Conservation (phyloP, 2,888 invertebrate genomes). For the Tetanocera ferruginea region DNA sequence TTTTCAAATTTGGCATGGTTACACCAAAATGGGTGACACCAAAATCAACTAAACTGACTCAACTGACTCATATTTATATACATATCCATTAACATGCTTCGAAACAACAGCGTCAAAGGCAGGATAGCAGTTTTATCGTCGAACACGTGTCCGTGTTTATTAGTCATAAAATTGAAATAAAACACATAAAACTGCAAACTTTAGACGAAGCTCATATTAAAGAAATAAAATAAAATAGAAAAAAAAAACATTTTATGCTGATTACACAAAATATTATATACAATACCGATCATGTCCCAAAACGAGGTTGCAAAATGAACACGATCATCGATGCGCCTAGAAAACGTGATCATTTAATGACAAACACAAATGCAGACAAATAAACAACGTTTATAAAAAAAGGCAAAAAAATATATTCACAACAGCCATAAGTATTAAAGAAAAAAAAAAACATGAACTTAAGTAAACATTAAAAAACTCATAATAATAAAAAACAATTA, state of each 20-base stretch:
- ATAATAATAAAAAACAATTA: conserved; percentile 22
- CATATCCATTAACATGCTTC: too few species aligned
- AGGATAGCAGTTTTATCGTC: too few species aligned
- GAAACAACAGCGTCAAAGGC: too few species aligned
- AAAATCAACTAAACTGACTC: too few species aligned
- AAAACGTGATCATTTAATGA: conserved; percentile 14
- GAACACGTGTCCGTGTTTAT: conserved; percentile 27
- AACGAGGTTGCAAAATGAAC: background rate
- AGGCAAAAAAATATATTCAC: background rate
- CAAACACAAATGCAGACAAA: background rate
- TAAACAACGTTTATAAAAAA: conserved; percentile 29
- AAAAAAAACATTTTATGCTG: background rate
- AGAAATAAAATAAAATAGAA: too few species aligned
- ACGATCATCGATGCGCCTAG: background rate
- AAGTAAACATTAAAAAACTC: background rate
- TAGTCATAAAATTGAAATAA: conserved; percentile 12
- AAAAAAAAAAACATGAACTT: conserved; percentile 18
- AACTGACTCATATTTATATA: too few species aligned
- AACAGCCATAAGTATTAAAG: conserved; percentile 4
- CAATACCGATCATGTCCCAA: background rate
- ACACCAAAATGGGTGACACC: too few species aligned
- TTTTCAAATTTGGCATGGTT: too few species aligned
- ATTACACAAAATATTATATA: background rate
- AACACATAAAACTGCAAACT: background rate
- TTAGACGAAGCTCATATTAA: background rate